Evolutionary conservation across 2,888 invertebrate genomes (phyloP).

Genomic region (Acrobasis consociella): DNA sequence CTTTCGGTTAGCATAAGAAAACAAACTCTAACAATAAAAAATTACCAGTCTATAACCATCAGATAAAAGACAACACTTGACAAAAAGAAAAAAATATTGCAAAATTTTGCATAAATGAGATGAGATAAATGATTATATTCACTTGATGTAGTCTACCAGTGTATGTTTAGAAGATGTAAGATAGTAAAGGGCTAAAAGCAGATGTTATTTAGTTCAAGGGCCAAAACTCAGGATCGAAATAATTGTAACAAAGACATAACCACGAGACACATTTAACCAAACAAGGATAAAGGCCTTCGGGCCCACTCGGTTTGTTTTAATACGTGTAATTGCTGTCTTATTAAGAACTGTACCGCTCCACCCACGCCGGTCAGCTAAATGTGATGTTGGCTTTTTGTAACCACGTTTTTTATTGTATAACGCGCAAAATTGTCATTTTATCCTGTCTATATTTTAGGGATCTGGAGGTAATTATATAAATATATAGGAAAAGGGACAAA

Average conservation of each 20-base stretch:
- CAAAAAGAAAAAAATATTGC: no score
- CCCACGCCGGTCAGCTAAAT: slow-evolving; percentile 58
- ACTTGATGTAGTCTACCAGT: no score
- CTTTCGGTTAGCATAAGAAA: no score
- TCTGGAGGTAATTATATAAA: neutral
- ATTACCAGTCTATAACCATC: no score
- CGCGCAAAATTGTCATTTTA: slow-evolving; percentile 5
- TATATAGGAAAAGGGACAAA: no score
- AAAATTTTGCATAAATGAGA: no score
- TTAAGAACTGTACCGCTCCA: slow-evolving; percentile 64
- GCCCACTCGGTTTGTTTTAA: slow-evolving; percentile 69
- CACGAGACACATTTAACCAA: slow-evolving; percentile 61
- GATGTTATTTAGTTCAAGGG: neutral
- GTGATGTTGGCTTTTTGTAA: slow-evolving; percentile 23
- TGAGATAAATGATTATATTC: no score
- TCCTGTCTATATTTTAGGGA: neutral
- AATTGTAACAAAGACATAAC: slow-evolving; percentile 2
- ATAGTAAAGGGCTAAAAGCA: no score
- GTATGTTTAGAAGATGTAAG: no score
- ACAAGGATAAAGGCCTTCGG: slow-evolving; percentile 68
- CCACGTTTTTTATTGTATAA: slow-evolving; percentile 11
- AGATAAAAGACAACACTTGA: no score
- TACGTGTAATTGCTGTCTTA: slow-evolving; percentile 74
- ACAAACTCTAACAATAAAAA: no score
- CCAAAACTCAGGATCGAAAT: neutral